Percentiles rank a stretch among this genome's conserved stretches.
Evolutionary conservation across 2,797 vertebrate species (phyloP).

Genomic region (Argentina silus): DNA sequence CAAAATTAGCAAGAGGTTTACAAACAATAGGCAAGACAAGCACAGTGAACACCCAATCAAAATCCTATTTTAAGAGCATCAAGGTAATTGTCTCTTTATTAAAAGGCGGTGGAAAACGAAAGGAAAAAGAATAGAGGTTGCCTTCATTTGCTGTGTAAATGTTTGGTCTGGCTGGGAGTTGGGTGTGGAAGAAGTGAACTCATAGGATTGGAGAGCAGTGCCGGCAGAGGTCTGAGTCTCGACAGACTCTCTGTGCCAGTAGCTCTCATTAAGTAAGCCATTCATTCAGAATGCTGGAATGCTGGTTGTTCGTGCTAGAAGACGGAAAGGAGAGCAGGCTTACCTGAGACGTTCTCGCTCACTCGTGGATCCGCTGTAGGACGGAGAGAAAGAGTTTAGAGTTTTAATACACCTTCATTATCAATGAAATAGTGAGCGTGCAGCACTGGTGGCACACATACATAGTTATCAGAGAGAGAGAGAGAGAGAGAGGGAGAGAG

Average conservation of each 20-base stretch:
- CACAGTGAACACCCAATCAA: constrained; percentile 7
- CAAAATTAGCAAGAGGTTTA: neutral
- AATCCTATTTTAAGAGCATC: constrained; percentile 12
- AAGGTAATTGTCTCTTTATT: constrained; percentile 14
- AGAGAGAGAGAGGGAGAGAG: neutral
- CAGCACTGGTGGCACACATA: neutral
- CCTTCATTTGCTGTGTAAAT: constrained; percentile 47
- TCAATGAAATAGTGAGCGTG: neutral
- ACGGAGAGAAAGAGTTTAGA: constrained; percentile 9
- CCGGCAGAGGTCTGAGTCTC: constrained; percentile 16
- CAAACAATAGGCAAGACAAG: constrained; percentile 17
- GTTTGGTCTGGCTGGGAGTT: constrained; percentile 55
- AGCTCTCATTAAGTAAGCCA: neutral
- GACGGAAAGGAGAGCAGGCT: constrained; percentile 41
- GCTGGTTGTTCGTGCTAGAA: constrained; percentile 9
- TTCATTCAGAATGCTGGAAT: neutral
- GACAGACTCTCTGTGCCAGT: constrained; percentile 24
- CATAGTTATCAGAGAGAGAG: neutral
- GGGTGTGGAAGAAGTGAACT: constrained; percentile 57
- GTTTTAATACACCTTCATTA: neutral
- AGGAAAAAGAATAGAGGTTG: constrained; percentile 18
- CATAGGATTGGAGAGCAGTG: constrained; percentile 19
- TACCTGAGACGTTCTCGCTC: constrained; percentile 90
- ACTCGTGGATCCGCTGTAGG: constrained; percentile 90
- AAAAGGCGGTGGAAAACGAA: neutral